phyloP scores from a whole-genome alignment of 2,797 vertebrate species.

The Esox masquinongy region DNA sequence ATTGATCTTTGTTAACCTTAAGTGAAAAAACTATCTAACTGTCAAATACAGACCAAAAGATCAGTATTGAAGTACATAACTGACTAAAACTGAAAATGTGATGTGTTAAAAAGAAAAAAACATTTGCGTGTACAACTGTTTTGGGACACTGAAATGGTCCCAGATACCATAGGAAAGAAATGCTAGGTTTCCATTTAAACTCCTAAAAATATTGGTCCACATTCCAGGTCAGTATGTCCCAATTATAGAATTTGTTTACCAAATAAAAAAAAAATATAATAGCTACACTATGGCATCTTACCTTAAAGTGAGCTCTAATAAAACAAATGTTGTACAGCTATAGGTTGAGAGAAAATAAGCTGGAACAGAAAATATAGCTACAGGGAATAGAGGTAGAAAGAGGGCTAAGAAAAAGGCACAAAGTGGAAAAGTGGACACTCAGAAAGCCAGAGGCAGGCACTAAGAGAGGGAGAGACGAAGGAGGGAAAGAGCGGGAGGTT shows the following conservation, averaged over 20 bases:
- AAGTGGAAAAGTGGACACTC: conserved; percentile 50
- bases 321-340: conserved; percentile 37
- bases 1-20: conserved; percentile 35
- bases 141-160: conserved; percentile 21
- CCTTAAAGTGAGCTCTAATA: conserved; percentile 30
- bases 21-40: conserved; percentile 11
- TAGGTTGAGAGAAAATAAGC: not conserved
- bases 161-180: conserved; percentile 20
- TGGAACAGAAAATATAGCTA: conserved; percentile 27
- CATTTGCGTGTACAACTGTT: conserved; percentile 1
- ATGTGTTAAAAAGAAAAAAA: not conserved
- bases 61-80: not conserved
- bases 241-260: conserved; percentile 43
- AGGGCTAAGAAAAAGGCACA: conserved; percentile 61
- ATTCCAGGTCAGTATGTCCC: conserved; percentile 45
- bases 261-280: conserved; percentile 47
- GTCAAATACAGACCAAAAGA: conserved; percentile 31
- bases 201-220: conserved; percentile 63
- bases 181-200: conserved; percentile 43
- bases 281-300: conserved; percentile 47
- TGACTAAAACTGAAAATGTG: not conserved
- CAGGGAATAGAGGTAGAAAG: conserved; percentile 42
- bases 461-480: conserved; percentile 23
- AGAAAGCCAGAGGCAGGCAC: conserved; percentile 57
- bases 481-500: conserved; percentile 17